Conservation (phyloP, 2,888 invertebrate species). For the Latrodectus hesperus region DNA sequence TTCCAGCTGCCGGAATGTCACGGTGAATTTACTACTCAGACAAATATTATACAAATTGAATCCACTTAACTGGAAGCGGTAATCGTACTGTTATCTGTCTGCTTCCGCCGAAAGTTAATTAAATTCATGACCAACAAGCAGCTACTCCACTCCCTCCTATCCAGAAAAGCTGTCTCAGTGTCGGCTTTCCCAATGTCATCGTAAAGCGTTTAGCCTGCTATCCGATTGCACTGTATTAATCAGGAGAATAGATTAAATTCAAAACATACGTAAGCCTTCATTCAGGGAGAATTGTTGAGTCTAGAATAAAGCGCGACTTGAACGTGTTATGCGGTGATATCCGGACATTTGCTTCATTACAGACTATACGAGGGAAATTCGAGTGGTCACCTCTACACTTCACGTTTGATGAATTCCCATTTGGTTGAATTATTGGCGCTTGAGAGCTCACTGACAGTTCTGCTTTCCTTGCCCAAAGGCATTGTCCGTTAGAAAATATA, state of each 20-base stretch:
- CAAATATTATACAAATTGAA: background rate
- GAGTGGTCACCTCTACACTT: too few relatives aligned
- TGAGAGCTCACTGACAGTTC: too few relatives aligned
- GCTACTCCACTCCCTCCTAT: background rate
- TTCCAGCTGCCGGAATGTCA: too few relatives aligned
- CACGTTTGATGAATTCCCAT: too few relatives aligned
- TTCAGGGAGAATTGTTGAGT: background rate
- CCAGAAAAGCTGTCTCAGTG: too few relatives aligned
- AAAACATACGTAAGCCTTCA: background rate
- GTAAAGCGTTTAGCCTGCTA: conserved; percentile 25
- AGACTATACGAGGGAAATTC: too few relatives aligned
- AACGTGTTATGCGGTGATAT: too few relatives aligned
- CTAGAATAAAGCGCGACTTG: background rate
- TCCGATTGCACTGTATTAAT: conserved; percentile 17
- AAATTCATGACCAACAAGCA: conserved; percentile 30
- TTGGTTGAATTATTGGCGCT: too few relatives aligned
- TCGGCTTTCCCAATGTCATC: conserved; percentile 7
- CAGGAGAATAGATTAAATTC: conserved; percentile 22
- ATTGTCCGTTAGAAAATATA: too few relatives aligned
- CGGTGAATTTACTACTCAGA: too few relatives aligned
- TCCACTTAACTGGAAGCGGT: background rate
- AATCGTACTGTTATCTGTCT: conserved; percentile 7
- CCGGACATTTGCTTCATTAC: too few relatives aligned
- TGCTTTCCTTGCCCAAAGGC: too few relatives aligned
- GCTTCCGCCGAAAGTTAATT: conserved; percentile 28